Evolutionary conservation across 2,888 invertebrate genomes (phyloP).

Genomic region (Pseudococcus longispinus): DNA sequence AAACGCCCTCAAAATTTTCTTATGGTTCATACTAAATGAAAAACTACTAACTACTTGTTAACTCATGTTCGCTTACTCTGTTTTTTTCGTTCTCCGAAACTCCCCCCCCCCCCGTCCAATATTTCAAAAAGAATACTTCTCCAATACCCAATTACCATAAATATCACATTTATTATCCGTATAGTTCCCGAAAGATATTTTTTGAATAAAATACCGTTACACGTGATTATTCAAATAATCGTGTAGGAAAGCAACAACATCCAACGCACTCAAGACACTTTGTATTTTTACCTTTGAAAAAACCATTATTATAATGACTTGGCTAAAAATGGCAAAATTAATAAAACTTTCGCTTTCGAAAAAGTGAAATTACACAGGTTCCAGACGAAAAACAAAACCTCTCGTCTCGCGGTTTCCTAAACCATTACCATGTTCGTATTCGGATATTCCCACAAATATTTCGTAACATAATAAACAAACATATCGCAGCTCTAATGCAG

Average conservation of each 20-base stretch:
- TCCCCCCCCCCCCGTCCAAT: background rate
- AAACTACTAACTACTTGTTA: too few relatives aligned
- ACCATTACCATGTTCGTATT: background rate
- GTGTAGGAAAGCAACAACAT: background rate
- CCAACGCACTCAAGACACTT: background rate
- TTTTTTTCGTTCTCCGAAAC: too few relatives aligned
- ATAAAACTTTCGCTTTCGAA: conserved; percentile 31
- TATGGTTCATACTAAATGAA: too few relatives aligned
- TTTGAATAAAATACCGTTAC: background rate
- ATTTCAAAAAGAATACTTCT: background rate
- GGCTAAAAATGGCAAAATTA: background rate
- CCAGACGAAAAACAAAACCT: background rate
- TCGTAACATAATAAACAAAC: background rate
- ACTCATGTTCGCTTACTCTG: too few relatives aligned
- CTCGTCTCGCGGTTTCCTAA: background rate
- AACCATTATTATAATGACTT: background rate
- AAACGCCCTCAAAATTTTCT: too few relatives aligned
- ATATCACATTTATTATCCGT: background rate
- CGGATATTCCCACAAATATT: conserved; percentile 9
- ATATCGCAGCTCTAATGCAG: background rate
- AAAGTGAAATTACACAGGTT: background rate
- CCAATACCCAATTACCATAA: background rate
- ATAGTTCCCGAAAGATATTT: too few relatives aligned
- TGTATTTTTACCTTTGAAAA: background rate
- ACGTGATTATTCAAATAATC: background rate